These are phyloP conservation scores for Sebastiscus albofasciatus DNA, from an alignment of 2,797 vertebrate species.

Conservation along the genomic window DNA sequence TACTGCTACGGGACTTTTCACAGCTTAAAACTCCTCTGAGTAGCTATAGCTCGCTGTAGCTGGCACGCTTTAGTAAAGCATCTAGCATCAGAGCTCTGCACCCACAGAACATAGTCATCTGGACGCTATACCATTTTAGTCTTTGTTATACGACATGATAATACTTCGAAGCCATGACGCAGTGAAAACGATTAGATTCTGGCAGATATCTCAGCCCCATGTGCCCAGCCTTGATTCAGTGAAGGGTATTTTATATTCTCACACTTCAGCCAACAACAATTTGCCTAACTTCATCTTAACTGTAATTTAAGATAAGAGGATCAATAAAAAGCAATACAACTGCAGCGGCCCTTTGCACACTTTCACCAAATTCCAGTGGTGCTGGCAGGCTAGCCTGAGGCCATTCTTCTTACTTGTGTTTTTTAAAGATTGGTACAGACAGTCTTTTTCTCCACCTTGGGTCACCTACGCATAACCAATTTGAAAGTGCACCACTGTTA, in stretches of 20 bases:
- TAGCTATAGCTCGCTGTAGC: neutral
- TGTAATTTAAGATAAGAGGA: conserved; percentile 48
- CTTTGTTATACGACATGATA: neutral
- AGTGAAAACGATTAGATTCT: neutral
- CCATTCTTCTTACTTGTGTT: neutral
- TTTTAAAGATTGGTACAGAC: neutral
- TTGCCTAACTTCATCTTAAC: conserved; percentile 23
- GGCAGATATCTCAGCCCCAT: neutral
- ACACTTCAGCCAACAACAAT: conserved; percentile 17
- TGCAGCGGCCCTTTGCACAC: conserved; percentile 8
- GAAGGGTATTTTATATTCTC: conserved; percentile 22
- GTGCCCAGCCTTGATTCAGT: neutral
- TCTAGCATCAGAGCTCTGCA: neutral
- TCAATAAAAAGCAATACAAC: conserved; percentile 35
- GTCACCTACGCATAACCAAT: neutral
- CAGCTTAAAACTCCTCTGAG: neutral
- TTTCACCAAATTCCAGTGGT: conserved; percentile 16
- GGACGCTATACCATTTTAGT: neutral
- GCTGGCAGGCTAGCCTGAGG: neutral
- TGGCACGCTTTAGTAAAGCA: neutral
- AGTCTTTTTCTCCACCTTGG: neutral
- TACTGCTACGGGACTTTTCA: neutral
- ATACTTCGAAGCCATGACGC: neutral
- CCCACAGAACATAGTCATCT: neutral
- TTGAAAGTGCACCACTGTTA: neutral